These are phyloP conservation scores for Potamilus streckersoni DNA, from an alignment of 1,140 invertebrate genomes.

Conservation along the genomic window DNA sequence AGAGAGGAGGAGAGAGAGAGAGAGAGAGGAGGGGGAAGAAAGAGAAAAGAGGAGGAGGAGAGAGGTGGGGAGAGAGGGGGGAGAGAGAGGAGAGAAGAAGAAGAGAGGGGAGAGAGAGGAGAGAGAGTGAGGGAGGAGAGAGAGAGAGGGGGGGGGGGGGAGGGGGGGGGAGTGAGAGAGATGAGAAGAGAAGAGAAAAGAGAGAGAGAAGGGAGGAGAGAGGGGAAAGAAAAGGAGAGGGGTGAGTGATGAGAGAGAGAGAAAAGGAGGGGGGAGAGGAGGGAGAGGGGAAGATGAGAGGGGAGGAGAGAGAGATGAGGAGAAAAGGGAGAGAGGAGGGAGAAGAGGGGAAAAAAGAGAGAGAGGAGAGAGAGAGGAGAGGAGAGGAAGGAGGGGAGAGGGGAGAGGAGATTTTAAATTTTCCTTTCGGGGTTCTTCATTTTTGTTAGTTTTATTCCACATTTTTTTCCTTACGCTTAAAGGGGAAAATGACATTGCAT, in stretches of 20 bases:
- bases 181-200: too few species aligned
- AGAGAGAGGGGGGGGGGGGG: constrained; percentile 2
- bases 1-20: constrained; percentile 9
- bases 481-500: too few species aligned
- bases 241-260: neutral
- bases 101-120: neutral
- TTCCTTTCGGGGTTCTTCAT: too few species aligned
- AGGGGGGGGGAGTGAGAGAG: neutral
- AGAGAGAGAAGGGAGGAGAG: neutral
- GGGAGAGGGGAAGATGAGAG: too few species aligned
- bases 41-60: too few species aligned
- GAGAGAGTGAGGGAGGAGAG: too few species aligned
- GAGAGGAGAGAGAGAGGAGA: neutral
- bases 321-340: neutral
- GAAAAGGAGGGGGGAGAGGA: neutral
- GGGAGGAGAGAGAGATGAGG: too few species aligned
- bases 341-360: neutral
- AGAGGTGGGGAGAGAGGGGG: too few species aligned
- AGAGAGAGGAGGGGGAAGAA: constrained; percentile 8
- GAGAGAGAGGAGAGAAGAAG: neutral
- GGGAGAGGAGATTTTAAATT: neutral
- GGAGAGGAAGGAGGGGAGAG: neutral
- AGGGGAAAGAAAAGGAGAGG: neutral
- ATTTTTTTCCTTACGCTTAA: too few species aligned
- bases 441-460: too few species aligned